Base-by-base conservation (phyloP, 2,797 vertebrate genomes). In the Argentina silus region DNA sequence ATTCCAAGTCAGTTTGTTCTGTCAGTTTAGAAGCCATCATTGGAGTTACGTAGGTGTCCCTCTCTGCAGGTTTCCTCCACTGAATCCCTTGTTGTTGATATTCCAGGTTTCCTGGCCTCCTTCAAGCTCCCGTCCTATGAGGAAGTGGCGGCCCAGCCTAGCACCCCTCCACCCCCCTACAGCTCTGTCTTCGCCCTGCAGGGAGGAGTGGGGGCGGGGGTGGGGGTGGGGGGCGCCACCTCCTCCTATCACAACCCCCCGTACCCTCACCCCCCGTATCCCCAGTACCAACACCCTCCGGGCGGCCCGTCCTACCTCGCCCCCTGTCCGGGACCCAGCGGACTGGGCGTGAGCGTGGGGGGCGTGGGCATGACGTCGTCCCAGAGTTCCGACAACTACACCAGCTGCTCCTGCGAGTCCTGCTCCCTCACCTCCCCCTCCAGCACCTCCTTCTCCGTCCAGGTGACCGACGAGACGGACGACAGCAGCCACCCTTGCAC, bases 101-200 rank as follows among this genome's bases (percentile, higher is more conserved):
- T 67, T 75, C 0, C 77, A 98, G 96, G 96, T 88, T 93, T 96
- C 80, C 86, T 96, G 91, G 95, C 95, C 70, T 92, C 95, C 75
- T 95, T 96, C 86, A 97, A 97, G 86, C 90, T 97, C 81, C 96
- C 96, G 7, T 95, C 96, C 78, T 98, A 98, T 0, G 96, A 97
- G 82, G 96, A 98, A 74, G 96, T 96, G 72, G 94, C 93, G 2
- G 94, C 94, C 1, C 93, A 91, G 73, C 95, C 96, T 10, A 87
- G 89, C 87, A 96, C 95, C 0, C 96, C 96, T 0, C 96, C 96
- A 0, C 96, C 96, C 0, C 93, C 96, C 6, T 98, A 98, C 85
- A 95, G 95, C 79, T 85, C 94, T 0, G 78, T 94, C 72, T 93
- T 94, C 4, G 91, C 89, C 73, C 89, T 93, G 78, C 91, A 90